Base-by-base conservation (phyloP, 2,888 invertebrate species). In the Apamea monoglypha region DNA sequence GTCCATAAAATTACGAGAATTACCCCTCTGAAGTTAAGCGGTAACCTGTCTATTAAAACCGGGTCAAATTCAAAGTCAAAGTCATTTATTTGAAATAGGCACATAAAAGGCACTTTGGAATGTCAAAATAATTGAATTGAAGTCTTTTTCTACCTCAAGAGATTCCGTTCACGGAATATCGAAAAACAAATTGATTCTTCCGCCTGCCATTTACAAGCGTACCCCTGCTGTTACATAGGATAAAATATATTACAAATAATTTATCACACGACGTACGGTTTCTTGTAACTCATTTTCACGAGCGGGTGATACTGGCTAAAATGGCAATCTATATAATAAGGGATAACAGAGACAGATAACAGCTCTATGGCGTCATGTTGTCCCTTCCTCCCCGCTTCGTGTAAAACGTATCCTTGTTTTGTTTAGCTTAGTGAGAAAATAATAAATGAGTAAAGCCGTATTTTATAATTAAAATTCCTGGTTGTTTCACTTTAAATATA, bases 291-390 rank as follows among this genome's bases (percentile, higher is more conserved):
- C 71, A 81, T 81, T 76, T 81, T 59, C 74, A 68, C 70, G 64
- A 72, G 32, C 78, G 80, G 75, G 78, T 82, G 74, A 79, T 75
- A 78, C 85, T 74, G 61, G 75, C 78, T 70, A 29, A 81, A 87
- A 86, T 78, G 78, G 75, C 75, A 78, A 74, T 78, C 75, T 59
- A 61, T 88, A 84, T 87, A 84, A 86, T 80, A 84, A 84, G 78
- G 88, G 82, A 84, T 82, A 87, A 86, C 78, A 72, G 78, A 83
- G 76, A 88, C 68, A 81, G 82, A 87, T 84, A 88, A 84, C 82
- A 67, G 56, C 77, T 76, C 67, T 74, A 77, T 81, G 87, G 82
- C 82, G 84, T 86, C 88, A 81, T 73, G 74, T 82, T 81, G 82
- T 80, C 81, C 84, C 64, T 82, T 80, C 78, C 53, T 79, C 74